phyloP scores from a whole-genome alignment of 2,888 invertebrate genomes.

The Hemistola chrysoprasaria region DNA sequence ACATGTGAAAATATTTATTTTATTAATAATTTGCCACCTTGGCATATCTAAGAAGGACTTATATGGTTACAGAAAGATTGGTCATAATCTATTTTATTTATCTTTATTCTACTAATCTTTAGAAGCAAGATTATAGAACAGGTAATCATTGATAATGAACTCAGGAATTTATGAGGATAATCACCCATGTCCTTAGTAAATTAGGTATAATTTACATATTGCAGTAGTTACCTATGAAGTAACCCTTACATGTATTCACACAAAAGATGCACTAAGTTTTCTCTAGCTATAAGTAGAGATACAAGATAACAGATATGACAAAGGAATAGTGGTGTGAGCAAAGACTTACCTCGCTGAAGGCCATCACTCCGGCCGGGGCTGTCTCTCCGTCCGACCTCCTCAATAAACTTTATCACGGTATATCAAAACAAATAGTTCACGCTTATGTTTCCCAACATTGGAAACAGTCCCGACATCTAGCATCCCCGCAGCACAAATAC shows the following conservation, averaged over 20 bases:
- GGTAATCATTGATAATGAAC: neutral
- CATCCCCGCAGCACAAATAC: conserved; percentile 78
- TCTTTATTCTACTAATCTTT: conserved; percentile 16
- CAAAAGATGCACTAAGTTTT: conserved; percentile 15
- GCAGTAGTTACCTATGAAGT: no score
- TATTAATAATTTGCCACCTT: no score
- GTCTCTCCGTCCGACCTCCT: conserved; percentile 79
- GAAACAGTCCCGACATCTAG: conserved; percentile 79
- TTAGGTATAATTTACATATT: neutral
- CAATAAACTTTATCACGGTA: conserved; percentile 69
- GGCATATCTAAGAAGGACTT: no score
- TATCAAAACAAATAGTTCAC: conserved; percentile 81
- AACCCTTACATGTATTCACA: neutral
- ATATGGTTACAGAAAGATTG: conserved; percentile 1
- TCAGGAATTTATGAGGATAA: conserved; percentile 3
- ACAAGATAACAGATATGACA: conserved; percentile 17
- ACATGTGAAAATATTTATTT: no score
- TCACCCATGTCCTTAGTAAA: neutral
- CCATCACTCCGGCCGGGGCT: conserved; percentile 85
- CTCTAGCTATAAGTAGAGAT: conserved; percentile 3
- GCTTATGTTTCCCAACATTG: conserved; percentile 81
- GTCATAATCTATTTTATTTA: conserved; percentile 16
- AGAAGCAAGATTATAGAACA: conserved; percentile 10
- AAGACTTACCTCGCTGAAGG: conserved; percentile 89
- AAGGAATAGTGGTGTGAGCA: conserved; percentile 26